phyloP scores from a whole-genome alignment of 2,888 invertebrate genomes.

The Melanostoma scalare region DNA sequence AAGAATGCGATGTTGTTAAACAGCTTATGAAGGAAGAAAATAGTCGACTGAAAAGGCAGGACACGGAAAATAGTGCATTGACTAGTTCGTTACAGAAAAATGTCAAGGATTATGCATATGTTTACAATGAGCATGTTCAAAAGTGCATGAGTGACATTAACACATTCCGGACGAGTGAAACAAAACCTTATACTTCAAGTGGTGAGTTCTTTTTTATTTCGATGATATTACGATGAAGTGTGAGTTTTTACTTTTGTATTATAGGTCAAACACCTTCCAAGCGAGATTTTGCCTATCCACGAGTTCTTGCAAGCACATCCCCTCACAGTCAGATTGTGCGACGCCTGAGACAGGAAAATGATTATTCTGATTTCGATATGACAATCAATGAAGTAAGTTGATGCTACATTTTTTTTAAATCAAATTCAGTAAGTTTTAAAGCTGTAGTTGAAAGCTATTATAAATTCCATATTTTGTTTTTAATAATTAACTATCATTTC shows the following conservation, averaged over 20 bases:
- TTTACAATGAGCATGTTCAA: slow-evolving; percentile 77
- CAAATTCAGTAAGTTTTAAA: neutral
- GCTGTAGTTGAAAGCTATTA: neutral
- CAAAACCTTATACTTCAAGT: slow-evolving; percentile 80
- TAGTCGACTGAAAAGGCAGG: slow-evolving; percentile 74
- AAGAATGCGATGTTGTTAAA: slow-evolving; percentile 60
- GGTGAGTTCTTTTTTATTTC: slow-evolving; percentile 73
- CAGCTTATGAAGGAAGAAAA: slow-evolving; percentile 73
- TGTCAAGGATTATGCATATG: slow-evolving; percentile 76
- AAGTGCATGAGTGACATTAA: slow-evolving; percentile 81
- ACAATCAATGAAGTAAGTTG: slow-evolving; percentile 78
- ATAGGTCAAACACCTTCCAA: slow-evolving; percentile 88
- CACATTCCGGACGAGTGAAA: slow-evolving; percentile 81
- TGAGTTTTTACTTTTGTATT: slow-evolving; percentile 49
- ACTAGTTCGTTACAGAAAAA: slow-evolving; percentile 79
- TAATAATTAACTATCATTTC: too few relatives aligned
- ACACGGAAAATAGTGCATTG: slow-evolving; percentile 78
- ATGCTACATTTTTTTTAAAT: neutral
- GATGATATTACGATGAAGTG: neutral
- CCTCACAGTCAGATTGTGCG: slow-evolving; percentile 87
- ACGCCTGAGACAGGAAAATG: slow-evolving; percentile 83
- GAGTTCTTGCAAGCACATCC: slow-evolving; percentile 85
- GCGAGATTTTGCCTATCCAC: slow-evolving; percentile 86
- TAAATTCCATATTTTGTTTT: too few relatives aligned
- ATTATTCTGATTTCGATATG: slow-evolving; percentile 80